phyloP scores from a whole-genome alignment of 1,140 invertebrate species.

The Muscidifurax raptorellus region DNA sequence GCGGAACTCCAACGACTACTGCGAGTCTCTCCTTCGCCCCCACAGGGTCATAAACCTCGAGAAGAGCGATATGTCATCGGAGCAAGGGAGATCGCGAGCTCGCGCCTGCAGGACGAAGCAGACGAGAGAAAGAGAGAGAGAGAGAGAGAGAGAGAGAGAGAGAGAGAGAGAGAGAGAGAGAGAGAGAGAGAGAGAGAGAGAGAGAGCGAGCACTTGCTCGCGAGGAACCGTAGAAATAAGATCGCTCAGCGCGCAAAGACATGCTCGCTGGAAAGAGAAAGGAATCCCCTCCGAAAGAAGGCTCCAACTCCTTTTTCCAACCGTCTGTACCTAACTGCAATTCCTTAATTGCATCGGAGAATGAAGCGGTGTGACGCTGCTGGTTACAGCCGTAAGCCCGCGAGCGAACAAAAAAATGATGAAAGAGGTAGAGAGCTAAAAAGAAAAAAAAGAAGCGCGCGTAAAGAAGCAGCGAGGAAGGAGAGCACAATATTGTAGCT shows the following conservation, averaged over 20 bases:
- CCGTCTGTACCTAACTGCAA: neutral
- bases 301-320: neutral
- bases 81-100: neutral
- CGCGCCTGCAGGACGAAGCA: neutral
- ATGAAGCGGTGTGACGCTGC: neutral
- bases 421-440: neutral
- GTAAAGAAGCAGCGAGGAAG: neutral
- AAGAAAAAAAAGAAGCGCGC: neutral
- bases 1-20: neutral
- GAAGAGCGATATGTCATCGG: neutral
- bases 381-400: neutral
- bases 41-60: neutral
- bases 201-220: neutral
- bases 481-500: neutral
- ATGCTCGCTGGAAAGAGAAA: too few relatives aligned
- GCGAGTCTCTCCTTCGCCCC: neutral
- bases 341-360: conserved; percentile 25
- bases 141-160: too few relatives aligned
- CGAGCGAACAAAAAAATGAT: neutral
- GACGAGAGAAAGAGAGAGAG: too few relatives aligned
- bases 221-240: neutral
- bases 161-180: too few relatives aligned
- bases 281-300: too few relatives aligned
- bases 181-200: neutral
- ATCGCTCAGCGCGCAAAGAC: neutral